These are phyloP conservation scores for Xiphydria camelus DNA, from an alignment of 2,888 invertebrate genomes.

Conservation along the genomic window DNA sequence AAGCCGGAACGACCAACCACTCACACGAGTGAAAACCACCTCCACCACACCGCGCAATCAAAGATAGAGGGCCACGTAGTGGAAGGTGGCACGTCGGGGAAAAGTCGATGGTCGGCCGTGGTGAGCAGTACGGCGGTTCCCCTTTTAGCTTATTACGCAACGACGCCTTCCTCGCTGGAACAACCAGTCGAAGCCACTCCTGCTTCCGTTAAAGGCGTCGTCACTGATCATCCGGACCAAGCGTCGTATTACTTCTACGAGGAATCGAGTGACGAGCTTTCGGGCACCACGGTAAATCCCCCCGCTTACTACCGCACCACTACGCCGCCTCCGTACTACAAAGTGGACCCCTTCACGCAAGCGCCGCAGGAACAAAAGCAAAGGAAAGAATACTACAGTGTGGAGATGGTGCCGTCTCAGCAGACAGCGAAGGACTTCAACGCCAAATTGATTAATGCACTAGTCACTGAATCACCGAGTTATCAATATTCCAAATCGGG, in stretches of 20 bases:
- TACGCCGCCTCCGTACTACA: constrained; percentile 36
- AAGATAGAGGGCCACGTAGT: constrained; percentile 35
- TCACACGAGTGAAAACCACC: constrained; percentile 27
- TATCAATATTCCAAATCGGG: constrained; percentile 35
- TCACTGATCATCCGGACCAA: constrained; percentile 34
- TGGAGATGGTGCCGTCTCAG: constrained; percentile 27
- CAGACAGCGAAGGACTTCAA: constrained; percentile 38
- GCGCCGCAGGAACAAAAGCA: constrained; percentile 14
- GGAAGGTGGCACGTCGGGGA: constrained; percentile 52
- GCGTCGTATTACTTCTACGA: constrained; percentile 73
- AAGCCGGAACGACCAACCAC: constrained; percentile 29
- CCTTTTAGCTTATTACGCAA: constrained; percentile 64
- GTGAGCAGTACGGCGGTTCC: constrained; percentile 67
- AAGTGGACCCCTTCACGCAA: constrained; percentile 19
- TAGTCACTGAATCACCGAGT: constrained; percentile 39
- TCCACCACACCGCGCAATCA: constrained; percentile 31
- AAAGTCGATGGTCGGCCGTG: constrained; percentile 51
- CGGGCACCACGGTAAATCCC: constrained; percentile 24
- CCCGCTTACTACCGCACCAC: constrained; percentile 35
- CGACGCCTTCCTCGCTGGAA: constrained; percentile 50
- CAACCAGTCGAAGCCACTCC: constrained; percentile 46
- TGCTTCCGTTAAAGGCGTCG: constrained; percentile 33
- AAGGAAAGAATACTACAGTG: constrained; percentile 35
- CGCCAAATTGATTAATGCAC: constrained; percentile 39
- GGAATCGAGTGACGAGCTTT: constrained; percentile 56